Percentiles rank a stretch among this genome's conserved stretches.
These are phyloP conservation scores for Drosophila rufa DNA, from an alignment of 1,140 invertebrate genomes.

Conservation along the genomic window DNA sequence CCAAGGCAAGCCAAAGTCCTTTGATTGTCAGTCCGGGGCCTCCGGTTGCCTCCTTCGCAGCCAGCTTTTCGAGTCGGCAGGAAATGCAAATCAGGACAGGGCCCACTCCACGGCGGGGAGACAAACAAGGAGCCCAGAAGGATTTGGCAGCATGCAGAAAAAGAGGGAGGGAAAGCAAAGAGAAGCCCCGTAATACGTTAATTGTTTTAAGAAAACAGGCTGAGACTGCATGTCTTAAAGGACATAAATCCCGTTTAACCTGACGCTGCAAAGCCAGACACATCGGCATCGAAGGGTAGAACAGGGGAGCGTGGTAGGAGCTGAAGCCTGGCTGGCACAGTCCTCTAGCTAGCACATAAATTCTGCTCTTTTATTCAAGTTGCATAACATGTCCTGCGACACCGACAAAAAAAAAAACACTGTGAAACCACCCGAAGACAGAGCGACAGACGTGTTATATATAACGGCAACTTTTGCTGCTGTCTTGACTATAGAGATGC, in stretches of 20 bases:
- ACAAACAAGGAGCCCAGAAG: slow-evolving; percentile 55
- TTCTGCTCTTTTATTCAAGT: slow-evolving; percentile 75
- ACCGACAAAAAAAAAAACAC: slow-evolving; percentile 51
- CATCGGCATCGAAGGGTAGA: slow-evolving; percentile 7
- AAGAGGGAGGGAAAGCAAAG: not conserved
- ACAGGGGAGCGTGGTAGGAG: not conserved
- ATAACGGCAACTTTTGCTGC: slow-evolving; percentile 72
- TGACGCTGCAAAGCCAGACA: slow-evolving; percentile 64
- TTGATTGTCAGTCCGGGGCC: slow-evolving; percentile 67
- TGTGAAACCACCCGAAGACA: slow-evolving; percentile 42
- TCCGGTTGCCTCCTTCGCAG: slow-evolving; percentile 6
- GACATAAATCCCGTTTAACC: slow-evolving; percentile 79
- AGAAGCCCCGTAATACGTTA: slow-evolving; percentile 57
- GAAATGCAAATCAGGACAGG: slow-evolving; percentile 65
- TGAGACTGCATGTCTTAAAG: slow-evolving; percentile 60
- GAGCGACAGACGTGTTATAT: slow-evolving; percentile 60
- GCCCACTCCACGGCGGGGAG: slow-evolving; percentile 10
- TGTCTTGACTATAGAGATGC: slow-evolving; percentile 54
- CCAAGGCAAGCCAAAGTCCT: slow-evolving; percentile 72
- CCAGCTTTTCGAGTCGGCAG: slow-evolving; percentile 18
- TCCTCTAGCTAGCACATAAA: slow-evolving; percentile 70
- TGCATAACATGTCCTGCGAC: slow-evolving; percentile 77
- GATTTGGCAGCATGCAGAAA: slow-evolving; percentile 29
- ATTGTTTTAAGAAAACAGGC: slow-evolving; percentile 72
- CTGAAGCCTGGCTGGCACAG: slow-evolving; percentile 32